Conservation (phyloP, 1,140 invertebrate species). For the Leptopilina boulardi region DNA sequence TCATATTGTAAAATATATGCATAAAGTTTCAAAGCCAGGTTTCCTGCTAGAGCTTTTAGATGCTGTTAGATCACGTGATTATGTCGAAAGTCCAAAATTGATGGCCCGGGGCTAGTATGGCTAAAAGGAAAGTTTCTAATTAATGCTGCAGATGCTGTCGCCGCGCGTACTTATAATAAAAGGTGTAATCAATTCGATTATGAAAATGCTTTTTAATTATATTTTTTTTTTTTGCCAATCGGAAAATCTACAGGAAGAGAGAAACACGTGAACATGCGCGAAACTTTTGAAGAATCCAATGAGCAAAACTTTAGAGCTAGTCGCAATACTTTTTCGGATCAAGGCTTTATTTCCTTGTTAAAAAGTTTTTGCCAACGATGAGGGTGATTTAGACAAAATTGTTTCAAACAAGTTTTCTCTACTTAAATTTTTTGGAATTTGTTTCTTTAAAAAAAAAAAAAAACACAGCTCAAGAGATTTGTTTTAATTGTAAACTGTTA, state of each 20-base stretch:
- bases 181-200: not conserved
- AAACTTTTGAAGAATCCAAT: constrained; percentile 9
- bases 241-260: not conserved
- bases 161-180: not conserved
- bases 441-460: not conserved
- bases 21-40: not conserved
- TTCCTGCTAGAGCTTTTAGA: constrained; percentile 5
- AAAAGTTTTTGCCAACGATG: constrained; percentile 2
- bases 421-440: not conserved
- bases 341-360: constrained; percentile 30
- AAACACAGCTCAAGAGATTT: too few relatives aligned
- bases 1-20: constrained; percentile 19
- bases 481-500: too few relatives aligned
- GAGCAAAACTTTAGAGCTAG: constrained; percentile 9
- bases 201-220: not conserved
- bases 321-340: not conserved
- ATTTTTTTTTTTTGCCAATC: not conserved
- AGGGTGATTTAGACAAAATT: constrained; percentile 6
- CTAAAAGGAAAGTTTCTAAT: constrained; percentile 32
- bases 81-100: constrained; percentile 33
- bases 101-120: constrained; percentile 7
- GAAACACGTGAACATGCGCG: constrained; percentile 10
- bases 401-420: not conserved
- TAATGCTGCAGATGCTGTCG: constrained; percentile 18
- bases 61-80: constrained; percentile 30